Percentiles rank a stretch among this genome's conserved stretches.
Evolutionary conservation across 2,113 vertebrate genomes (phyloP).

Genomic region (Alosa alosa): DNA sequence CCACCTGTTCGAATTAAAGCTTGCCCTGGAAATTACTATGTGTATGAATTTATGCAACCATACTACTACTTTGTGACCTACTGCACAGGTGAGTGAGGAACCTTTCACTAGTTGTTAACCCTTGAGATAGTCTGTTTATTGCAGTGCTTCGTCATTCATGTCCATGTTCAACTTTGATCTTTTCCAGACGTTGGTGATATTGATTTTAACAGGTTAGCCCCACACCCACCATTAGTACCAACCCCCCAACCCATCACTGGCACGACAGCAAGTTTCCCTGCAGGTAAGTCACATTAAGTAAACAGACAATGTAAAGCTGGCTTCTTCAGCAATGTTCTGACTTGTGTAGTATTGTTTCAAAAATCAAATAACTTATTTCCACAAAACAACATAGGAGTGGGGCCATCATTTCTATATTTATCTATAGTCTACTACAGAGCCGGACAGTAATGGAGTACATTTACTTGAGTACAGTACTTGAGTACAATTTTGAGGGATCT

Average conservation of each 20-base stretch:
- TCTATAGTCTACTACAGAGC: too few species aligned
- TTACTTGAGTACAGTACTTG: too few species aligned
- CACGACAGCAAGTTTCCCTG: not conserved
- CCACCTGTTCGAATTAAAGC: constrained; percentile 39
- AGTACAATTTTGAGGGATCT: too few species aligned
- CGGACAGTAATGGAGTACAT: too few species aligned
- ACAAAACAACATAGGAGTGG: too few species aligned
- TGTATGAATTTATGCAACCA: constrained; percentile 31
- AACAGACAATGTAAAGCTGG: too few species aligned
- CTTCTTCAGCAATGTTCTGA: too few species aligned
- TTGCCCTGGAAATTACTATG: constrained; percentile 43
- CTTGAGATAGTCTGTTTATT: not conserved
- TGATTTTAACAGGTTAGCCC: not conserved
- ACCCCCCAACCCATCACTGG: not conserved
- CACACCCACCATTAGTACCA: not conserved
- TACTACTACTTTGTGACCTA: not conserved
- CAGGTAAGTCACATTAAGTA: not conserved
- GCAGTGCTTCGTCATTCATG: not conserved
- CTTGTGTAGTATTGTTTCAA: too few species aligned
- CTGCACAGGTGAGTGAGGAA: constrained; percentile 23
- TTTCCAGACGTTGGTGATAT: not conserved
- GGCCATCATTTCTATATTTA: too few species aligned
- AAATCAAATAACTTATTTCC: too few species aligned
- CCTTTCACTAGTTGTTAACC: not conserved
- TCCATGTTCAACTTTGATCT: not conserved